Base-by-base conservation (phyloP, 2,888 invertebrate genomes). In the Harpalus rubripes region DNA sequence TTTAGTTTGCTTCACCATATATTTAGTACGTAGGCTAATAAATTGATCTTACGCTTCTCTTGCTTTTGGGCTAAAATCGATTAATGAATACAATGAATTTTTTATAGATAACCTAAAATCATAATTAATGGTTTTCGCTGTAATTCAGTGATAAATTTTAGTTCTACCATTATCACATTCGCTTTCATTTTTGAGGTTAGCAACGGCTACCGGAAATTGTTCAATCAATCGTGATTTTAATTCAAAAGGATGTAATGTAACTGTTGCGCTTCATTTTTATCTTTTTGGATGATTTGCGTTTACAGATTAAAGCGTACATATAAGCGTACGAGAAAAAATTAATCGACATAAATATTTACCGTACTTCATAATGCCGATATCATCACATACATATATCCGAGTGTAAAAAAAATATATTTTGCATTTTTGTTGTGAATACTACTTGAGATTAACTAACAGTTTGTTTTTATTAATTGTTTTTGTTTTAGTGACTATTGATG, bases 181-280 rank as follows among this genome's bases (percentile, higher is more conserved):
- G 1, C 15, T 59, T 68, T n/a, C 68, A 68, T 32, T 68, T 68
- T 68, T 68, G 32, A 68, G 68, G 32, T 26, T 68, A 68, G 39
- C n/a, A 41, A 26, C 22, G 12, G n/a, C n/a, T 61, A 26, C 26
- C 10, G 68, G 44, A 74, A 12, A 44, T 74, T 41, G 41, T 18
- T 74, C 44, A 74, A 74, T 74, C 72, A 74, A 74, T 74, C 72
- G 44, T 52, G 44, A 44, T 74, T 74, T 74, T 74, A 74, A 74
- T 74, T 74, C 72, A 74, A 6, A 68, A 68, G 68, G n/a, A 12
- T 26, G 59, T 56, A 56, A 3, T 15, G 6, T 26, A 63, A 63
- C 63, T 63, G 59, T 59, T 59, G 26, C 63, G 63, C 63, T 8
- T 12, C 63, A 12, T 63, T 63, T 63, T 63, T 63, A 63, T 63